phyloP scores from a whole-genome alignment of 2,113 vertebrate species.

The Fulica atra region DNA sequence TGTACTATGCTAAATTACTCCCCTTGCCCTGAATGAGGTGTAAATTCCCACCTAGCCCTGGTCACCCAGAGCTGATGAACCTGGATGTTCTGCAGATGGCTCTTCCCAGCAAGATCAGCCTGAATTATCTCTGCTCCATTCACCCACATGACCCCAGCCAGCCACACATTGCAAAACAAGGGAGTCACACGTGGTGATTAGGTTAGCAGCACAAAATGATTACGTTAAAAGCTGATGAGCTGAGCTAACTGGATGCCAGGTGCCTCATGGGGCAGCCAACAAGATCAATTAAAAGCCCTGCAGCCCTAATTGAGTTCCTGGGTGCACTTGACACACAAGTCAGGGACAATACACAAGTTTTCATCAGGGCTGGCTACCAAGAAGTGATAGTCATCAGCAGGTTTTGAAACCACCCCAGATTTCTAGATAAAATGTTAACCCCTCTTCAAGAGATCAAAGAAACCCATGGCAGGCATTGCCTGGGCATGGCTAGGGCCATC shows the following conservation, averaged over 20 bases:
- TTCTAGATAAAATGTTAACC: not conserved
- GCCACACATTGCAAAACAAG: not conserved
- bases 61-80: not conserved
- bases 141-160: not conserved
- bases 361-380: not conserved
- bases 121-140: not conserved
- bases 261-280: constrained; percentile 7
- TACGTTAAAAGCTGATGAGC: constrained; percentile 52
- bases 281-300: constrained; percentile 55
- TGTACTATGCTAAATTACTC: not conserved
- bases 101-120: not conserved
- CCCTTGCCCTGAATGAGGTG: not conserved
- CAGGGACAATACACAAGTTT: not conserved
- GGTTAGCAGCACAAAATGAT: constrained; percentile 54
- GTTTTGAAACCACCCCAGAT: not conserved
- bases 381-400: not conserved
- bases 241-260: constrained; percentile 56
- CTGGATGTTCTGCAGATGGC: not conserved
- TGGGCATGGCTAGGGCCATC: not conserved
- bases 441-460: not conserved
- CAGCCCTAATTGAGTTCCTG: constrained; percentile 3
- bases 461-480: not conserved
- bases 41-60: not conserved
- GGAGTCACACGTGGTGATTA: constrained; percentile 42
- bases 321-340: not conserved